Evolutionary conservation across 2,113 vertebrate genomes (phyloP), one percentile per base, ranked within the genome.

Genomic region (Galemys pyrenaicus): DNA sequence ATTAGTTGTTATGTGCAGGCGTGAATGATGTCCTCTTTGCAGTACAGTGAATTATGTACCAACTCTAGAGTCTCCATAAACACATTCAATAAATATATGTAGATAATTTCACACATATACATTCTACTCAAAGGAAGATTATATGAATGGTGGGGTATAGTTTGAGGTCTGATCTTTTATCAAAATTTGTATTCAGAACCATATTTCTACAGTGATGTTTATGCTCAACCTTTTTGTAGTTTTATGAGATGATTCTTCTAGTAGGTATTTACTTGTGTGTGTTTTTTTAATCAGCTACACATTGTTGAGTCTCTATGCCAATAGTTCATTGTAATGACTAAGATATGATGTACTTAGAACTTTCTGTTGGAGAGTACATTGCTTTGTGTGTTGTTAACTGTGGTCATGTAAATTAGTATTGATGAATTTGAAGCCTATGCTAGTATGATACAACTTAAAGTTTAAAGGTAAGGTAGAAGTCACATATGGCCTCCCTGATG

Each of bases 101-200:
- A 49, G 10, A 30, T 54, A 83, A 89, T 22, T 6, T 44, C 6
- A 64, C 19, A 82, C 80, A 64, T 11, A 90, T 22, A 51, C 30
- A 68, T 86, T 93, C 91, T 83, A 79, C 12, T 75, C 17, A 92
- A 78, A 92, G 58, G 19, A 92, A 85, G 6, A 88, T 81, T 73
- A 37, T 84, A 5, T 70, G 3, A 3, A 88, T 54, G 28, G 1
- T 26, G 11, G 9, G 82, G 5, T 70, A 3, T 9, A 86, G 51
- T 56, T 65, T 81, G 22, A 87, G 26, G 81, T 35, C 67, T 74
- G 11, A 67, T 75, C 6, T 90, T 90, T 89, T 44, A 51, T 54
- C n/a, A 54, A 94, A 73, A 12, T 73, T 92, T 19, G 75, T 68
- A 73, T 73, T 84, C 5, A 85, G 16, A 95, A 46, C 6, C 15